Percentiles rank a stretch among this genome's conserved stretches.
These are phyloP conservation scores for Pachypeltis micranthus DNA, from an alignment of 1,140 invertebrate genomes.

Conservation along the genomic window DNA sequence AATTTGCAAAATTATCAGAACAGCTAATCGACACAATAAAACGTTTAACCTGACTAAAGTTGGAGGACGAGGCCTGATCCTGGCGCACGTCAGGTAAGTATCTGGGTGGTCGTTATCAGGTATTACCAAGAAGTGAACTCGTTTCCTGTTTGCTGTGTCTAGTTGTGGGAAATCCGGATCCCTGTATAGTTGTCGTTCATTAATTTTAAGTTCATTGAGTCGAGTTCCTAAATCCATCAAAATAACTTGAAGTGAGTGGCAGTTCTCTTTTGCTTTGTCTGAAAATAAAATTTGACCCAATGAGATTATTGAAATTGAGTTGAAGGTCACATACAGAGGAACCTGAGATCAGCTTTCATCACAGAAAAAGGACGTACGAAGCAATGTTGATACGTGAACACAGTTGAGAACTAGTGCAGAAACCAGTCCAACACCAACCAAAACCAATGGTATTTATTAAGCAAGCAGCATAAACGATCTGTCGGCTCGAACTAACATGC, in stretches of 20 bases:
- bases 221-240: constrained; percentile 61
- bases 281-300: constrained; percentile 20
- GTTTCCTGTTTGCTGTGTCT: constrained; percentile 54
- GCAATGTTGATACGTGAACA: too few relatives aligned
- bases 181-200: constrained; percentile 48
- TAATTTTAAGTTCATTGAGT: constrained; percentile 60
- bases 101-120: constrained; percentile 68
- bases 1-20: too few relatives aligned
- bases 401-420: too few relatives aligned
- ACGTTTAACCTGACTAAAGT: constrained; percentile 59
- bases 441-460: too few relatives aligned
- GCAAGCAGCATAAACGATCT: too few relatives aligned
- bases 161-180: constrained; percentile 53
- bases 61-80: constrained; percentile 53
- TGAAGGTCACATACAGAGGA: background rate
- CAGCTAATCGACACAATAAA: too few relatives aligned
- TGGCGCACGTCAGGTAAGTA: constrained; percentile 70
- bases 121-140: constrained; percentile 70
- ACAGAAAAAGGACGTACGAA: too few relatives aligned
- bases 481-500: too few relatives aligned
- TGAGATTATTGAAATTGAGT: background rate
- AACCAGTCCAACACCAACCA: too few relatives aligned
- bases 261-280: constrained; percentile 47
- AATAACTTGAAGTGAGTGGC: constrained; percentile 70
- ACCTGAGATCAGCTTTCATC: too few relatives aligned